These are phyloP conservation scores for Polyploca ridens DNA, from an alignment of 2,888 invertebrate species.

Conservation along the genomic window DNA sequence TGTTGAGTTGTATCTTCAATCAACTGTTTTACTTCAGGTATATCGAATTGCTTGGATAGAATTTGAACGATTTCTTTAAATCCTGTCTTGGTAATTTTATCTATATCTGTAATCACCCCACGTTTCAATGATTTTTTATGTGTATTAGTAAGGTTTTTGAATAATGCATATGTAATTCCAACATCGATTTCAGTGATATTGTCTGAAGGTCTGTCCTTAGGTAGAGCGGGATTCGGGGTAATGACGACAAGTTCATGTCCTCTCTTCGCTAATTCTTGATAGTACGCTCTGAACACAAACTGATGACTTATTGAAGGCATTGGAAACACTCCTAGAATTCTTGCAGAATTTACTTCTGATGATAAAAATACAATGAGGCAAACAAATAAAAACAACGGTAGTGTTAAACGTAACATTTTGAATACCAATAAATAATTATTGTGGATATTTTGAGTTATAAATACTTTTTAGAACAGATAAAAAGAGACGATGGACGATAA, in stretches of 20 bases:
- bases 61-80: slow-evolving; percentile 13
- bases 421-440: background rate
- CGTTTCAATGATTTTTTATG: slow-evolving; percentile 18
- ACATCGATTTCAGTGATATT: slow-evolving; percentile 27
- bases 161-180: background rate
- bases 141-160: background rate
- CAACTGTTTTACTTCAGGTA: slow-evolving; percentile 29
- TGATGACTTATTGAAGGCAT: slow-evolving; percentile 24
- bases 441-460: too few species aligned
- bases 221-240: slow-evolving; percentile 17
- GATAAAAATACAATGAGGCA: slow-evolving; percentile 12
- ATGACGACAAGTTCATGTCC: slow-evolving; percentile 19
- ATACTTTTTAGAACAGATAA: too few species aligned
- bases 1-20: slow-evolving; percentile 38
- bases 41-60: slow-evolving; percentile 19
- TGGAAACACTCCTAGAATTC: slow-evolving; percentile 23
- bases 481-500: too few species aligned
- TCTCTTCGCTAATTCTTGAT: slow-evolving; percentile 16
- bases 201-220: slow-evolving; percentile 22
- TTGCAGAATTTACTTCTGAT: slow-evolving; percentile 21
- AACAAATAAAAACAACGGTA: background rate
- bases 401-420: slow-evolving; percentile 1
- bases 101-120: slow-evolving; percentile 27
- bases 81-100: slow-evolving; percentile 9
- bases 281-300: slow-evolving; percentile 17